A percentile compares a stretch with the other conserved stretches of the same genome.
phyloP scores from a whole-genome alignment of 37 sponge, comb jelly and placozoan genomes.

The Agelas oroides region DNA sequence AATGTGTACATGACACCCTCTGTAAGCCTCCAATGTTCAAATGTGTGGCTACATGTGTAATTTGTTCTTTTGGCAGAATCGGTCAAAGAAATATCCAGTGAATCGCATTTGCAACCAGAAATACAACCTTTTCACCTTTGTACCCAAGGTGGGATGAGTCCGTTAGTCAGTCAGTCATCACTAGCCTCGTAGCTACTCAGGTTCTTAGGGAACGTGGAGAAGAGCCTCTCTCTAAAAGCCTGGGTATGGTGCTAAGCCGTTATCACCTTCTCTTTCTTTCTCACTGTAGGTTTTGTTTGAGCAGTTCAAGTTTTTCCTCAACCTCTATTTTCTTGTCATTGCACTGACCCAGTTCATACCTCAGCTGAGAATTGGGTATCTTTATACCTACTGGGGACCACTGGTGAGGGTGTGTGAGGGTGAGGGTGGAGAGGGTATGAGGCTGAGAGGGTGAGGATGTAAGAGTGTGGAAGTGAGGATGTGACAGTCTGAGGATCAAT shows the following conservation, averaged over 20 bases:
- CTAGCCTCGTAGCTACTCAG: not conserved
- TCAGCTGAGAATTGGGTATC: constrained; percentile 81
- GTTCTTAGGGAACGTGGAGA: no score
- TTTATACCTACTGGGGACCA: constrained; percentile 97
- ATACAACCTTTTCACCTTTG: constrained; percentile 77
- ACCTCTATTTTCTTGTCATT: constrained; percentile 91
- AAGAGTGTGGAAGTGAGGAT: not conserved
- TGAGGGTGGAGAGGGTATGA: no score
- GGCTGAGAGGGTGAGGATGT: no score
- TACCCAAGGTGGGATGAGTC: constrained; percentile 73
- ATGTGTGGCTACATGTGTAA: no score
- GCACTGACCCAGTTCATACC: constrained; percentile 92
- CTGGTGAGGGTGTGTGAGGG: constrained; percentile 70
- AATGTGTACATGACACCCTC: no score
- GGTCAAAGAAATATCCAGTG: constrained; percentile 33
- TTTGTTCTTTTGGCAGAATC: no score
- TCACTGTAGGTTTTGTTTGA: constrained; percentile 81
- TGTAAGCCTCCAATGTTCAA: no score
- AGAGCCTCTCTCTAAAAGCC: no score
- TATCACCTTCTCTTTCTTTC: no score
- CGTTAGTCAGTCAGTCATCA: not conserved
- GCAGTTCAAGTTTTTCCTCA: constrained; percentile 97
- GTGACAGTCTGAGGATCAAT: not conserved
- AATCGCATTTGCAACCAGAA: constrained; percentile 83
- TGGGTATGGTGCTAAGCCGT: no score